Evolutionary conservation across 2,797 vertebrate species (phyloP), one percentile per base, ranked within the genome.

Genomic region (Steatocranus sp.): DNA sequence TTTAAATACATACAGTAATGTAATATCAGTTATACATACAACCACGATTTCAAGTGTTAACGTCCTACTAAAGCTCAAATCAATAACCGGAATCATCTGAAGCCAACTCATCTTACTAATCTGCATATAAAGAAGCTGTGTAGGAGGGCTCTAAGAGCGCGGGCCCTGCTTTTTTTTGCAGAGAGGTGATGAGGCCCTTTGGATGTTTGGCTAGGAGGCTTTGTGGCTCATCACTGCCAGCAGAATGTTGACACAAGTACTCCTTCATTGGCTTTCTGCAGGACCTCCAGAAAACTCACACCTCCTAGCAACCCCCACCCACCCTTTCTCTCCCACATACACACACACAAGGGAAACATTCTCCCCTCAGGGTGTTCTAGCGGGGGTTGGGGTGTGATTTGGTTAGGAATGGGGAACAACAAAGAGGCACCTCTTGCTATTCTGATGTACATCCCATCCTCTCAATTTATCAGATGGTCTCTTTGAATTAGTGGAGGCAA

Each of bases 181-280:
- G 80, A 12, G 80, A 86, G 84, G 83, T 81, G 87, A 54, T 88
- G 88, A 23, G 74, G 88, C 75, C 81, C 80, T 83, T 86, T 83
- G 85, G 88, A 86, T 87, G 86, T 90, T 89, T 83, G 83, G 83
- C 84, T 73, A 80, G 79, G 79, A 84, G 90, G 78, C 85, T 92
- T 92, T 92, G 90, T 81, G 92, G 89, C 89, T 86, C 91, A 86
- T 90, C 84, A 73, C 84, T 83, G 87, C 88, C 80, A 54, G 92
- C 91, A 92, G 87, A 92, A 91, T 94, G 93, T 94, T 95, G 92
- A 93, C 93, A 94, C 92, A 95, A 94, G 94, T 92, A 92, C 85
- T 90, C 87, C 93, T 95, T 96, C 93, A 95, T 96, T 96, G 95
- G 94, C 93, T 96, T 96, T 96, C 93, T 88, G 86, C 93, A 93